Evolutionary conservation across 2,888 invertebrate genomes (phyloP), one percentile per base, ranked within the genome.

Genomic region (Athetis lepigone): DNA sequence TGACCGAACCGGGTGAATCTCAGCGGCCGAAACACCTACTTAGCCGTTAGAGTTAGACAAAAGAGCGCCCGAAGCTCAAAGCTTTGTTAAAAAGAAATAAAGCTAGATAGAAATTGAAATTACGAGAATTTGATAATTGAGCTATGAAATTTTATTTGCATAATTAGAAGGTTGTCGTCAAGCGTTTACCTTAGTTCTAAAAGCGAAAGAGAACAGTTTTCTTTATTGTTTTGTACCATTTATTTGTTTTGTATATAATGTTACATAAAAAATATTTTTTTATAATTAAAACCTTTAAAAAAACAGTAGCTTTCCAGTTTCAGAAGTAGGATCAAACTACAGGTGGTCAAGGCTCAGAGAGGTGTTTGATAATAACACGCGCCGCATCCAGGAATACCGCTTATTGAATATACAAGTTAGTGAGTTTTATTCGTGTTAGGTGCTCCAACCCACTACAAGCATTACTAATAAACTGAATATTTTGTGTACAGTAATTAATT

Each of bases 71-170:
- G 8, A 33, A 51, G 39, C 47, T 4, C 21, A 56, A 64, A 46
- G 39, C 40, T 45, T 42, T 23, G 9, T 33, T 16, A 46, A 50
- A 54, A 61, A 57, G 13, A 49, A 40, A 50, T 45, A 69, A 60
- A 49, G 19, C 27, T 33, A 42, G 23, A 36, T 46, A 43, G 47
- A 47, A 46, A 75, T 63, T 62, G 21, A 49, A 60, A 61, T 59
- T 40, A 43, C 23, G 57, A 40, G 37, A 66, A 52, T 43, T 50
- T 58, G 18, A 18, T 50, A 69, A 52, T 46, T 52, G 45, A 27
- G 37, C 57, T 62, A 60, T 13, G 36, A 59, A 65, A 59, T 46
- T 46, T 54, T 59, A 66, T 63, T 73, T 60, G 33, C 43, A 39
- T 60, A 70, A 55, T 63, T 45, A 52, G 36, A 52, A 45, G 36